phyloP scores from a whole-genome alignment of 2,797 vertebrate species.

The Myotis myotis region DNA sequence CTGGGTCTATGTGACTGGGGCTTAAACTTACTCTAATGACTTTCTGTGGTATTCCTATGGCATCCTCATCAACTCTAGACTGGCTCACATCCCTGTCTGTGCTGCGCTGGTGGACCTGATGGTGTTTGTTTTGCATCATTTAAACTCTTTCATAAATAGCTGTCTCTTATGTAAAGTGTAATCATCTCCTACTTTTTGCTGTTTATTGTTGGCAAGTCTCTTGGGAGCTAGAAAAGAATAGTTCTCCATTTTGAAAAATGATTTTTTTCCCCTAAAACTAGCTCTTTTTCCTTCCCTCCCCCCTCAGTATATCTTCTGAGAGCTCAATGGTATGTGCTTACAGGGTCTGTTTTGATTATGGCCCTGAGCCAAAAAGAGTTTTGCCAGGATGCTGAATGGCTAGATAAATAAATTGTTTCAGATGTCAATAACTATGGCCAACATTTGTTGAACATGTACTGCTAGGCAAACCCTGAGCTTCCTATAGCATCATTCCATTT shows the following conservation, averaged over 20 bases:
- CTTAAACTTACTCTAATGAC: neutral
- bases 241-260: conserved; percentile 50
- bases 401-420: conserved; percentile 12
- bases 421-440: neutral
- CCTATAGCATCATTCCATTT: neutral
- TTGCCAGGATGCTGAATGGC: neutral
- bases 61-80: neutral
- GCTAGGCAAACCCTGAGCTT: neutral
- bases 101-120: neutral
- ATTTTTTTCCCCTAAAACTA: neutral
- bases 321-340: neutral
- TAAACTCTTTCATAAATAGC: conserved; percentile 50
- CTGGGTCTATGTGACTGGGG: neutral
- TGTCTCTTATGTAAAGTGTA: conserved; percentile 40
- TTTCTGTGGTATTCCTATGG: neutral
- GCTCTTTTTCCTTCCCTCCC: neutral
- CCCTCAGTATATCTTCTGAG: neutral
- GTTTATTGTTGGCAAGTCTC: conserved; percentile 41
- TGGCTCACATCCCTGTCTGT: neutral
- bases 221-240: conserved; percentile 43
- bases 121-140: conserved; percentile 12
- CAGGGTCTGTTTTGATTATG: conserved; percentile 29
- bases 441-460: neutral
- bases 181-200: conserved; percentile 30
- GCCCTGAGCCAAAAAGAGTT: neutral